Evolutionary conservation across 2,113 vertebrate genomes (phyloP), one percentile per base, ranked within the genome.

Genomic region (Machaerirhynchus nigripectus): DNA sequence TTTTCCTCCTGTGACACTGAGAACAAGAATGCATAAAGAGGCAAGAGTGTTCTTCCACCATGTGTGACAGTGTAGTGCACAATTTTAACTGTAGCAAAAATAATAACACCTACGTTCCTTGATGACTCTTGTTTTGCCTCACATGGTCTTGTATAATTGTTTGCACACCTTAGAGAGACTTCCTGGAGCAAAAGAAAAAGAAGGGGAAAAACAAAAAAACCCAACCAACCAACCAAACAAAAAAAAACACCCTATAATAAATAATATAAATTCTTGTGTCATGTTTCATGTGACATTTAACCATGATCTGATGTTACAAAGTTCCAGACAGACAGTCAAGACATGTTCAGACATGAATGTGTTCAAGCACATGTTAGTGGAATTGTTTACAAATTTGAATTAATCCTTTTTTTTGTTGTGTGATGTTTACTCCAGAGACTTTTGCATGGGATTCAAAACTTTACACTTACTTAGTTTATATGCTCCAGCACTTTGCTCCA

Each of bases 151-250:
- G 7, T 37, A 49, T 21, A 89, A 78, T 60, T 67, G 2, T 7
- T 75, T 64, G 8, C 11, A 82, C 9, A 52, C 4, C 31, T 56
- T 20, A 61, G 37, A 49, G 3, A 81, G 2, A 47, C 6, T 76
- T 6, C 5, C 14, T 46, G 27, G 16, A 76, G 40, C 8, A 40
- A 84, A 87, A 67, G 15, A 59, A 78, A 74, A 73, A 67, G 6
- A 50, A 52, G 9, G 15, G 11, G 6, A 1, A 4, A 59, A 77
- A 59, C 5, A 37, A 77, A 13, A 23, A 47, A 21, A 52, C 13
- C 42, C 39, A 39, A n/a, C n/a, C 39, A 17, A 7, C 5, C 2
- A 2, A 16, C 1, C 3, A 35, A 3, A 47, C 9, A 6, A 13
- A 30, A 42, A 22, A 50, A 10, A 6, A 4, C 24, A 35, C 24